Evolutionary conservation across 1,140 invertebrate genomes (phyloP).

Genomic region (Teleopsis dalmanni): DNA sequence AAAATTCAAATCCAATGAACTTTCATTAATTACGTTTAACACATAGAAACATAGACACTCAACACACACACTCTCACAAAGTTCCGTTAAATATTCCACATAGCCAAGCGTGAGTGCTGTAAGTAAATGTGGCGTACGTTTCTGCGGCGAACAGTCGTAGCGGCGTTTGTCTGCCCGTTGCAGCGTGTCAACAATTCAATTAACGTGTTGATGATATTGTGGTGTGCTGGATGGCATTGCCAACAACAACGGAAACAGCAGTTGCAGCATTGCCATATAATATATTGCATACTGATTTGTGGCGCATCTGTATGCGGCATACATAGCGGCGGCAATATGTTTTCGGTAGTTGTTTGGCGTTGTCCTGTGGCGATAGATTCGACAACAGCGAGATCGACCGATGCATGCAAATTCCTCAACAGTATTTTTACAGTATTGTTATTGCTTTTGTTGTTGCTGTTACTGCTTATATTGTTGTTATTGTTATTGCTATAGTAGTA

Average conservation of each 20-base stretch:
- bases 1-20: constrained; percentile 42
- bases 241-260: neutral
- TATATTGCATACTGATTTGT: neutral
- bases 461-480: too few relatives aligned
- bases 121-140: neutral
- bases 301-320: neutral
- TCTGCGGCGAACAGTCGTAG: neutral
- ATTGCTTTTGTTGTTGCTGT: too few relatives aligned
- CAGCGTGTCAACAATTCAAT: constrained; percentile 43
- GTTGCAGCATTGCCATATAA: neutral
- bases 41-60: constrained; percentile 18
- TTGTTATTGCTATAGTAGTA: too few relatives aligned
- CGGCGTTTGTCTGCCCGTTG: constrained; percentile 8
- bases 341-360: too few relatives aligned
- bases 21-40: constrained; percentile 42
- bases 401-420: too few relatives aligned
- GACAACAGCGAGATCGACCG: too few relatives aligned
- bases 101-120: neutral
- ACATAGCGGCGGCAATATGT: too few relatives aligned
- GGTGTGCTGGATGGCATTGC: neutral
- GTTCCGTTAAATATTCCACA: neutral
- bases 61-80: constrained; percentile 5
- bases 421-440: too few relatives aligned
- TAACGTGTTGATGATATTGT: constrained; percentile 24
- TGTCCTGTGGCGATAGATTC: too few relatives aligned